Evolutionary conservation across 2,797 vertebrate genomes (phyloP).

Genomic region (Tapera naevia): DNA sequence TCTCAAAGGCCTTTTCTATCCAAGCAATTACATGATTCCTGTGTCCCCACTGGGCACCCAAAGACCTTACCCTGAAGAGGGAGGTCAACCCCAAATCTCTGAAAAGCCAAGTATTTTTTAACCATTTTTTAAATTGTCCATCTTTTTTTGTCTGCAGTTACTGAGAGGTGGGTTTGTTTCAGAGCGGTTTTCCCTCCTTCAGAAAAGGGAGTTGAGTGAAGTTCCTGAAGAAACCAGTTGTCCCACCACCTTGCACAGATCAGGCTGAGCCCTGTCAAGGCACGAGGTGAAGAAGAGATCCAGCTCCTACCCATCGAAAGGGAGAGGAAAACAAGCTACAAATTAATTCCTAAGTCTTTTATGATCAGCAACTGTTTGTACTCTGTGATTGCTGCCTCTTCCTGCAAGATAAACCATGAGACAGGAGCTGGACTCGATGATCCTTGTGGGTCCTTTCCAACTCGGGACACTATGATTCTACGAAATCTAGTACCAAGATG

Average conservation of each 20-base stretch:
- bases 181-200: rapidly evolving
- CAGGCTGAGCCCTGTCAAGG: not conserved
- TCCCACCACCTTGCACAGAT: not conserved
- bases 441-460: too few species aligned
- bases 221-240: not conserved
- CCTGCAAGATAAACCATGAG: not conserved
- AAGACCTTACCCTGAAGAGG: rapidly evolving
- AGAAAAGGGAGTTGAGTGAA: not conserved
- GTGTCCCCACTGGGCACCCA: too few species aligned
- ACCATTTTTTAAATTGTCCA: too few species aligned
- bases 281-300: rapidly evolving
- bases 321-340: not conserved
- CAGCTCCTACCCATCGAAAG: not conserved
- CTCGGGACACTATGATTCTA: too few species aligned
- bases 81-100: not conserved
- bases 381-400: not conserved
- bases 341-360: not conserved
- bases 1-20: too few species aligned
- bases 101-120: not conserved
- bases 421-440: too few species aligned
- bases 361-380: not conserved
- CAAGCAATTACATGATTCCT: too few species aligned
- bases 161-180: too few species aligned
- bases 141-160: not conserved
- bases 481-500: not conserved